Conservation (phyloP, 2,888 invertebrate genomes). For the Hedychridium roseum region DNA sequence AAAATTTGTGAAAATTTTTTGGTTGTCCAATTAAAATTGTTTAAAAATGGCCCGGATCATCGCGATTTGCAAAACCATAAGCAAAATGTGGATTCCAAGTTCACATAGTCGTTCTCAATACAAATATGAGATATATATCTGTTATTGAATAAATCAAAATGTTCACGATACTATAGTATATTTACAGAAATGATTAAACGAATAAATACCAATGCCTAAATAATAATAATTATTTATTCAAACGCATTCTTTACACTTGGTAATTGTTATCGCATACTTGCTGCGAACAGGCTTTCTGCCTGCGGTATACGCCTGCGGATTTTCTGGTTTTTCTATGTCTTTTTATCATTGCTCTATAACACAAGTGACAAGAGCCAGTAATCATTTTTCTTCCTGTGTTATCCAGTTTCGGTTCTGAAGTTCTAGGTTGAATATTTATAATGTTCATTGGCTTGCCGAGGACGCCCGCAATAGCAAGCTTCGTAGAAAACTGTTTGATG, state of each 20-base stretch:
- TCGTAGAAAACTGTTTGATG: constrained; percentile 11
- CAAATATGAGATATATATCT: too few species aligned
- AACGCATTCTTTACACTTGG: background rate
- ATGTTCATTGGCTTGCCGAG: constrained; percentile 4
- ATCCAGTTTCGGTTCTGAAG: background rate
- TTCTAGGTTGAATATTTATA: too few species aligned
- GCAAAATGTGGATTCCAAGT: too few species aligned
- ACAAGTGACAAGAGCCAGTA: constrained; percentile 13
- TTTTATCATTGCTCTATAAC: constrained; percentile 11
- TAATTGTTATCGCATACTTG: constrained; percentile 7
- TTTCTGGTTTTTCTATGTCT: too few species aligned
- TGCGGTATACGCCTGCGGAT: constrained; percentile 1
- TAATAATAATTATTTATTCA: background rate
- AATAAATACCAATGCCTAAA: background rate
- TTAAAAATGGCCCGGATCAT: too few species aligned
- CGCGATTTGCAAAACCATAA: too few species aligned
- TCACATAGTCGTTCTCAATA: too few species aligned
- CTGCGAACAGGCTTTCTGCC: constrained; percentile 9
- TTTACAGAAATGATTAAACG: background rate
- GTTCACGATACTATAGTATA: too few species aligned
- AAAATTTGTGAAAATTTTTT: too few species aligned
- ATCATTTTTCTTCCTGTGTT: constrained; percentile 7
- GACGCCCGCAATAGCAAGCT: constrained; percentile 16
- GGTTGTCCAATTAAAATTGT: too few species aligned
- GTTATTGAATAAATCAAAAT: too few species aligned